Conservation (phyloP, 2,888 invertebrate genomes). For the Eupithecia exiguata region DNA sequence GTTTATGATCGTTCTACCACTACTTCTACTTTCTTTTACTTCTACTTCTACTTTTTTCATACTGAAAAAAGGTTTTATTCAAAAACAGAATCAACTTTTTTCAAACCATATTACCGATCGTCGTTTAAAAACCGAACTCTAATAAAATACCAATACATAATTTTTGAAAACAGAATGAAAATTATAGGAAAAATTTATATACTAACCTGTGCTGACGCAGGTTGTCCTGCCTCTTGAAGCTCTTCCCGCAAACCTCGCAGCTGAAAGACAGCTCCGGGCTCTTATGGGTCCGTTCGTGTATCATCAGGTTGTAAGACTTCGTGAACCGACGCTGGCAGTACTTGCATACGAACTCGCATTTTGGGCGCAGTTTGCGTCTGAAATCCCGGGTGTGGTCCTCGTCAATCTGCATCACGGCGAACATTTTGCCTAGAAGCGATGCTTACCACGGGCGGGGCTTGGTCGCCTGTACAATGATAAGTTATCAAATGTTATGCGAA, state of each 20-base stretch:
- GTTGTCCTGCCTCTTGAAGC: conserved; percentile 98
- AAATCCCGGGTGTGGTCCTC: conserved; percentile 94
- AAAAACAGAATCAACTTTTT: background rate
- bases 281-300: conserved; percentile 99
- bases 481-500: conserved; percentile 72
- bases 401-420: conserved; percentile 95
- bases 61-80: background rate
- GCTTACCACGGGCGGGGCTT: conserved; percentile 79
- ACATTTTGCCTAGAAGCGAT: conserved; percentile 88
- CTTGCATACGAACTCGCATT: conserved; percentile 99
- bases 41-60: too few species aligned
- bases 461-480: conserved; percentile 76
- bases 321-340: conserved; percentile 99
- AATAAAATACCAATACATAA: background rate
- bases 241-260: conserved; percentile 98
- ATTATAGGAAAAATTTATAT: background rate
- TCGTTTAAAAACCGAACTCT: background rate
- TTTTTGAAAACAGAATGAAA: background rate
- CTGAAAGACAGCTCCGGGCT: conserved; percentile 97
- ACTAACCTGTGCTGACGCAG: conserved; percentile 96
- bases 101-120: too few species aligned
- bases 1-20: too few species aligned
- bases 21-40: too few species aligned
- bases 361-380: conserved; percentile 94
- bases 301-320: conserved; percentile 99